These are phyloP conservation scores for Anguilla pacifica DNA, from an alignment of 2,797 vertebrate genomes.

Conservation along the genomic window DNA sequence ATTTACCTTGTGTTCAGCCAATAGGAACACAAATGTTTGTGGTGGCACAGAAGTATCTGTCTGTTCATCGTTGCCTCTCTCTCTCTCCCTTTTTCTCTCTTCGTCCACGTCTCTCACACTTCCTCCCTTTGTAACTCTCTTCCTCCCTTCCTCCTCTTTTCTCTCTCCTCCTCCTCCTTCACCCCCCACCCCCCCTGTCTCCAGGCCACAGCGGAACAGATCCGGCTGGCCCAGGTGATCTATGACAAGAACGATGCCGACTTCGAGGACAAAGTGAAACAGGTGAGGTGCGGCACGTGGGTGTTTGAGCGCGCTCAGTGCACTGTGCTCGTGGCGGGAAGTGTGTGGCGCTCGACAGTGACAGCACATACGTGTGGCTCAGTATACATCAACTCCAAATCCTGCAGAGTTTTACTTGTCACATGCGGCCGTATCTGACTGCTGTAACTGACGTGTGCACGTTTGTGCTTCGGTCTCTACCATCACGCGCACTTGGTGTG, in stretches of 20 bases:
- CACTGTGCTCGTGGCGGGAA: neutral
- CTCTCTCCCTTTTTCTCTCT: neutral
- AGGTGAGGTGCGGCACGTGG: constrained; percentile 68
- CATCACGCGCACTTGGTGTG: neutral
- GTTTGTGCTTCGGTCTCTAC: neutral
- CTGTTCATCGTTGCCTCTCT: neutral
- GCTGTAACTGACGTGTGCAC: neutral
- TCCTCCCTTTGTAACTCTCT: neutral
- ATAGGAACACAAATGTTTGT: neutral
- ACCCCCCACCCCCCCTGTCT: constrained; percentile 28
- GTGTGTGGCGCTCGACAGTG: neutral
- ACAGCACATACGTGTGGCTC: neutral
- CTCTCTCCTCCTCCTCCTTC: neutral
- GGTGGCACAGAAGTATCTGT: neutral
- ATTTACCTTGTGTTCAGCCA: neutral
- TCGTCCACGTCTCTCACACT: too few relatives aligned
- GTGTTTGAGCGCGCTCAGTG: too few relatives aligned
- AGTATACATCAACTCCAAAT: neutral
- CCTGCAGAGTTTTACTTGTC: neutral
- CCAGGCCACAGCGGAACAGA: constrained; percentile 97
- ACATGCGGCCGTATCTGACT: neutral
- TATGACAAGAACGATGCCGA: constrained; percentile 94
- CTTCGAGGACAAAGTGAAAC: constrained; percentile 96
- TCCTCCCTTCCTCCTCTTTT: neutral
- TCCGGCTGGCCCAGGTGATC: constrained; percentile 95